A percentile compares a stretch with the other conserved stretches of the same genome.
phyloP scores from a whole-genome alignment of 2,113 vertebrate genomes.

The Ictalurus punctatus region DNA sequence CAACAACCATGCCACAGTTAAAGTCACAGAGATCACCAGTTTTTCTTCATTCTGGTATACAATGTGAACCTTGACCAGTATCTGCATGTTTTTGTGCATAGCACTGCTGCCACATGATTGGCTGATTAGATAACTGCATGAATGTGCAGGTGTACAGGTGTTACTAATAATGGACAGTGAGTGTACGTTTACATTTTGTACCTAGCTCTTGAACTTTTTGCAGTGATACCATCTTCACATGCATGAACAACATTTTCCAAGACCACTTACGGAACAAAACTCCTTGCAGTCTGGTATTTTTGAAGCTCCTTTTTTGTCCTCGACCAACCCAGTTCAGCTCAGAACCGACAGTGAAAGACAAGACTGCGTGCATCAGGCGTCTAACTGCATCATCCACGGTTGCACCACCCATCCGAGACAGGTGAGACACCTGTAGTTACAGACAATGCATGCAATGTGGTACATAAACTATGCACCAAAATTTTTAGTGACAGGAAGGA shows the following conservation, averaged over 20 bases:
- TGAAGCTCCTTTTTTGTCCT: slow-evolving; percentile 65
- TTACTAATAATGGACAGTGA: too few species aligned
- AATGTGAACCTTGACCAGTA: too few species aligned
- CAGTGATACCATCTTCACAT: neutral
- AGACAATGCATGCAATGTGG: neutral
- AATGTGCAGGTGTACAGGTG: too few species aligned
- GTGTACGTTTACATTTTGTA: neutral
- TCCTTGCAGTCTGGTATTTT: slow-evolving; percentile 63
- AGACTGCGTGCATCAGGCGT: slow-evolving; percentile 63
- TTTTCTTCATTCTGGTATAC: too few species aligned
- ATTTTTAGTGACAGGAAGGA: neutral
- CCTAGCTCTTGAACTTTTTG: neutral
- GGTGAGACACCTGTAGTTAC: slow-evolving; percentile 58
- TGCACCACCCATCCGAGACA: slow-evolving; percentile 65
- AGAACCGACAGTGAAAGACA: slow-evolving; percentile 65
- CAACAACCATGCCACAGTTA: too few species aligned
- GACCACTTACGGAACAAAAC: slow-evolving; percentile 65
- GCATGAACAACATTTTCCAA: neutral
- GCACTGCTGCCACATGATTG: too few species aligned
- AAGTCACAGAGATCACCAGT: too few species aligned
- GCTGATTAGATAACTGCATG: too few species aligned
- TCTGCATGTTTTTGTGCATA: too few species aligned
- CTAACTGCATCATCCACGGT: slow-evolving; percentile 64
- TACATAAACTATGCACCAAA: neutral
- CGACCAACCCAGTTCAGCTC: slow-evolving; percentile 66